These are phyloP conservation scores for Pocillopora verrucosa DNA, from an alignment of 64 coral and sea anemone genomes.

Conservation along the genomic window DNA sequence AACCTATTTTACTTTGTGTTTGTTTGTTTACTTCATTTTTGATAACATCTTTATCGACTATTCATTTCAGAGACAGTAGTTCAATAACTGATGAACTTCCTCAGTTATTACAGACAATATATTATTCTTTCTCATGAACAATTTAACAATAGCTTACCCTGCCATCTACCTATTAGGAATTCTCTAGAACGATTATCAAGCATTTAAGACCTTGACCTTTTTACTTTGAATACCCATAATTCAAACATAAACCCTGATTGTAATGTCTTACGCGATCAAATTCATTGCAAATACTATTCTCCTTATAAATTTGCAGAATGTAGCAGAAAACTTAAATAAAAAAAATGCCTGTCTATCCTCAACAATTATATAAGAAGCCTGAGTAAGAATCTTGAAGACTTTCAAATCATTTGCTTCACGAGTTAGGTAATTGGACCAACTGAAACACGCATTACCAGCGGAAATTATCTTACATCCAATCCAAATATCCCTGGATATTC, in stretches of 20 bases:
- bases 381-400: slow-evolving; percentile 12
- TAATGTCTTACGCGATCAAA: slow-evolving; percentile 3
- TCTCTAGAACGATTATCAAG: no score
- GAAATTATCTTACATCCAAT: slow-evolving; percentile 1
- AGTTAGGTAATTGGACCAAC: not conserved
- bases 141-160: no score
- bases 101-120: no score
- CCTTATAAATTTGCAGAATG: slow-evolving; percentile 3
- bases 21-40: no score
- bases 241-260: slow-evolving; percentile 12
- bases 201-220: not conserved
- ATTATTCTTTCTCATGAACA: no score
- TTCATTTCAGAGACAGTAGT: no score
- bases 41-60: no score
- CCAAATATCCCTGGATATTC: slow-evolving; percentile 11
- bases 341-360: not conserved
- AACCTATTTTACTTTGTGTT: not conserved
- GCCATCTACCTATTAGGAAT: no score
- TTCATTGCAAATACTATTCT: slow-evolving; percentile 7
- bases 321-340: not conserved
- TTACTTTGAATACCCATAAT: not conserved
- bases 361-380: slow-evolving; percentile 1
- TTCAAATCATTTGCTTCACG: slow-evolving; percentile 4
- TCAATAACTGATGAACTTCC: no score
- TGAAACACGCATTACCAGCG: not conserved